phyloP scores from a whole-genome alignment of 2,113 vertebrate genomes.

The Dasyurus viverrinus region DNA sequence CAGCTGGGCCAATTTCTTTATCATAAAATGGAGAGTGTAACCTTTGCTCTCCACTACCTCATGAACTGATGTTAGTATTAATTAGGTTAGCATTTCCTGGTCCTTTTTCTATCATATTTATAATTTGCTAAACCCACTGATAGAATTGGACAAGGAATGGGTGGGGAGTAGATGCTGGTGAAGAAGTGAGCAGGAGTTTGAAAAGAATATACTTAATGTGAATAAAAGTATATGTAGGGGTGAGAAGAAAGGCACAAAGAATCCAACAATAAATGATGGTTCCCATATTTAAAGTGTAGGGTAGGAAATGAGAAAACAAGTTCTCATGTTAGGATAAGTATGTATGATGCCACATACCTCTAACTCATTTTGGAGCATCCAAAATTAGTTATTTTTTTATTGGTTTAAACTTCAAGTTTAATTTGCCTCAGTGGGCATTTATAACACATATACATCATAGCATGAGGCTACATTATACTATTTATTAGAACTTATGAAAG shows the following conservation, averaged over 20 bases:
- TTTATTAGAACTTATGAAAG: neutral
- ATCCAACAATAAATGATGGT: neutral
- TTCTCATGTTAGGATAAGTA: neutral
- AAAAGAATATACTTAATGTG: conserved; percentile 2
- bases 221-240: neutral
- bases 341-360: neutral
- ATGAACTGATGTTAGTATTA: conserved; percentile 55
- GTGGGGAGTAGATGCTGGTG: conserved; percentile 1
- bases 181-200: conserved; percentile 11
- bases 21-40: conserved; percentile 61
- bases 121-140: conserved; percentile 35
- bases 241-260: neutral
- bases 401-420: neutral
- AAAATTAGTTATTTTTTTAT: neutral
- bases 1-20: conserved; percentile 43
- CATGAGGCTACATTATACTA: neutral
- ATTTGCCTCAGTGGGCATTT: neutral
- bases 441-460: neutral
- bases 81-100: conserved; percentile 54
- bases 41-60: conserved; percentile 32
- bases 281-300: neutral
- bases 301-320: neutral
- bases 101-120: conserved; percentile 35
- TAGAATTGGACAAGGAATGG: conserved; percentile 35
- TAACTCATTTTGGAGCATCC: neutral